These are phyloP conservation scores for Spodoptera littoralis DNA, from an alignment of 2,888 invertebrate genomes.

Conservation along the genomic window DNA sequence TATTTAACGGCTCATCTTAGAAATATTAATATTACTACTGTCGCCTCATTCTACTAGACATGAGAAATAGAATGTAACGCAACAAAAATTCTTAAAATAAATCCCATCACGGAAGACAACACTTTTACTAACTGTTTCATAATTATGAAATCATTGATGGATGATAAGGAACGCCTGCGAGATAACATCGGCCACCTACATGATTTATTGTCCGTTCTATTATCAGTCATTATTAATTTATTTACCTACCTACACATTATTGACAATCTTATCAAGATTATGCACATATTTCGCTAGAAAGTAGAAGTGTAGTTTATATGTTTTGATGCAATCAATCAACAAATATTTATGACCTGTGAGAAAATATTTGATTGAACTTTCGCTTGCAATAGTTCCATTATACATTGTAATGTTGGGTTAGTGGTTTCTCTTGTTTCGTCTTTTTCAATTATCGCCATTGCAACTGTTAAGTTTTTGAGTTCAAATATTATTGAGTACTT, in stretches of 20 bases:
- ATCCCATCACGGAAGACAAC: constrained; percentile 16
- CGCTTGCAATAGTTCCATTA: not conserved
- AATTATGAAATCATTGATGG: constrained; percentile 64
- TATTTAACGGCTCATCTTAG: no score
- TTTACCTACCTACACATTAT: constrained; percentile 47
- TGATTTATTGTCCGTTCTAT: constrained; percentile 48
- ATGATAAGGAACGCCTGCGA: constrained; percentile 64
- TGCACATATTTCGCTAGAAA: constrained; percentile 46
- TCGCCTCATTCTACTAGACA: no score
- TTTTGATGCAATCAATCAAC: constrained; percentile 30
- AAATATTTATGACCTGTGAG: constrained; percentile 3
- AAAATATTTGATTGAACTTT: constrained; percentile 8
- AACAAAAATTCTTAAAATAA: constrained; percentile 6
- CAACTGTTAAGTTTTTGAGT: no score
- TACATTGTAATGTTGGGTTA: no score
- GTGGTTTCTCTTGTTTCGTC: no score
- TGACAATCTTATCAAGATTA: constrained; percentile 56
- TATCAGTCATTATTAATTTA: constrained; percentile 52
- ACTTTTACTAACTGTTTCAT: constrained; percentile 58
- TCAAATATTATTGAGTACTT: no score
- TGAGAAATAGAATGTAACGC: no score
- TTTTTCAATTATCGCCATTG: no score
- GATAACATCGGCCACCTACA: constrained; percentile 63
- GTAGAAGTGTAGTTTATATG: constrained; percentile 20
- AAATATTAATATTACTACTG: no score